Percentiles rank a stretch among this genome's conserved stretches.
phyloP scores from a whole-genome alignment of 2,888 invertebrate species.

The Macrophya annulata region DNA sequence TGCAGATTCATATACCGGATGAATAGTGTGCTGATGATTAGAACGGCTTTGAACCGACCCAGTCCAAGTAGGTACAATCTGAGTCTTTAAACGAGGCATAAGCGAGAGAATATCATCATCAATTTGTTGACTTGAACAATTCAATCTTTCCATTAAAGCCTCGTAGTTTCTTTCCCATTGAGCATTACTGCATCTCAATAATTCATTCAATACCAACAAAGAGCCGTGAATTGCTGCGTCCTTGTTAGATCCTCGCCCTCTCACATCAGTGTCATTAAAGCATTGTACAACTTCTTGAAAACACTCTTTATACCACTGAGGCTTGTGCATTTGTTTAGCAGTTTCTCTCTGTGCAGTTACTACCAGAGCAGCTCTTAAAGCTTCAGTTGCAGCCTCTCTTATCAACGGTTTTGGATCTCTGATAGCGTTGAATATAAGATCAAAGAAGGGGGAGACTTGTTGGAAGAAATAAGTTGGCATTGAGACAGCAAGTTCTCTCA shows the following conservation, averaged over 20 bases:
- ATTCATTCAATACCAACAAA: conserved; percentile 95
- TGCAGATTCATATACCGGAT: conserved; percentile 90
- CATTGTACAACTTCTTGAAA: conserved; percentile 93
- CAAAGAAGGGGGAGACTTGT: conserved; percentile 96
- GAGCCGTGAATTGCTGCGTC: conserved; percentile 97
- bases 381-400: conserved; percentile 95
- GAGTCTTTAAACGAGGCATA: conserved; percentile 83
- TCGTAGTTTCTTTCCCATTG: conserved; percentile 92
- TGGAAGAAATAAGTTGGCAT: conserved; percentile 99
- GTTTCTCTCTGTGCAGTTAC: conserved; percentile 98
- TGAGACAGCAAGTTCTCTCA: conserved; percentile 96
- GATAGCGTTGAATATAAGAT: conserved; percentile 94
- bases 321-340: conserved; percentile 94
- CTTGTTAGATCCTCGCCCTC: conserved; percentile 90
- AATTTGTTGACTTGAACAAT: conserved; percentile 75
- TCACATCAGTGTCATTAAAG: conserved; percentile 85
- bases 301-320: conserved; percentile 96
- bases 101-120: conserved; percentile 83
- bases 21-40: conserved; percentile 69
- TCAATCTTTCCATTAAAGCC: conserved; percentile 84
- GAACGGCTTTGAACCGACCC: conserved; percentile 62
- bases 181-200: conserved; percentile 94
- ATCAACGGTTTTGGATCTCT: conserved; percentile 95
- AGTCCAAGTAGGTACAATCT: conserved; percentile 81
- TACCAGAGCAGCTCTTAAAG: conserved; percentile 95